Percentiles rank a stretch among this genome's conserved stretches.
Evolutionary conservation across 2,113 vertebrate genomes (phyloP).

Genomic region (Fukomys damarensis): DNA sequence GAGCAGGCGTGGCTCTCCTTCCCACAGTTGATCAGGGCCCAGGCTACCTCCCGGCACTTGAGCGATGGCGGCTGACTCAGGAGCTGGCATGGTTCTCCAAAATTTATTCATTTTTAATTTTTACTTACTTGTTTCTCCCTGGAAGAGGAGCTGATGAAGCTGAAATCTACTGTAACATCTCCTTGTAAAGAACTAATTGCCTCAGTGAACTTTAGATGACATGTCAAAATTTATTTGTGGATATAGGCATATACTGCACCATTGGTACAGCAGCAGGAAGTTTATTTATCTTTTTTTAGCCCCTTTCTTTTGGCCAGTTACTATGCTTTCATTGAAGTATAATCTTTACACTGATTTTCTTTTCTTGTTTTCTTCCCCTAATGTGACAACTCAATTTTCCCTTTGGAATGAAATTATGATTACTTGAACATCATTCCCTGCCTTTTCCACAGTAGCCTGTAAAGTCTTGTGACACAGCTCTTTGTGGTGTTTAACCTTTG

Average conservation of each 20-base stretch:
- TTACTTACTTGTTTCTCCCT: neutral
- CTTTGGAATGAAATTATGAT: constrained; percentile 26
- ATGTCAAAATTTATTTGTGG: neutral
- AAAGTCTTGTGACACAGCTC: neutral
- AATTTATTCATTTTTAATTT: neutral
- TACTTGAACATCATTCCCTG: neutral
- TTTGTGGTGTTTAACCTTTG: neutral
- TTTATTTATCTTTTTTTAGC: neutral
- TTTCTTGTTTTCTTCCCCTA: neutral
- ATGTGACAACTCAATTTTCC: neutral
- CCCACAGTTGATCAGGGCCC: too few species aligned
- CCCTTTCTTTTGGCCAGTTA: neutral
- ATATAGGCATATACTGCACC: neutral
- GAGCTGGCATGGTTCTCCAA: too few species aligned
- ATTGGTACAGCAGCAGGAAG: neutral
- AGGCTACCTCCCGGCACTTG: too few species aligned
- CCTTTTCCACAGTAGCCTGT: neutral
- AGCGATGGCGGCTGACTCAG: too few species aligned
- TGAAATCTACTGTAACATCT: neutral
- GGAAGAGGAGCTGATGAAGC: constrained; percentile 20
- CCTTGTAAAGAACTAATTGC: neutral
- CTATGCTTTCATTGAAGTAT: neutral
- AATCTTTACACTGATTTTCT: neutral
- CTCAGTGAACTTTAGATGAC: neutral
- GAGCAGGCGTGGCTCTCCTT: too few species aligned